phyloP scores from a whole-genome alignment of 2,797 vertebrate species.

The Hypotaenidia okinawae region DNA sequence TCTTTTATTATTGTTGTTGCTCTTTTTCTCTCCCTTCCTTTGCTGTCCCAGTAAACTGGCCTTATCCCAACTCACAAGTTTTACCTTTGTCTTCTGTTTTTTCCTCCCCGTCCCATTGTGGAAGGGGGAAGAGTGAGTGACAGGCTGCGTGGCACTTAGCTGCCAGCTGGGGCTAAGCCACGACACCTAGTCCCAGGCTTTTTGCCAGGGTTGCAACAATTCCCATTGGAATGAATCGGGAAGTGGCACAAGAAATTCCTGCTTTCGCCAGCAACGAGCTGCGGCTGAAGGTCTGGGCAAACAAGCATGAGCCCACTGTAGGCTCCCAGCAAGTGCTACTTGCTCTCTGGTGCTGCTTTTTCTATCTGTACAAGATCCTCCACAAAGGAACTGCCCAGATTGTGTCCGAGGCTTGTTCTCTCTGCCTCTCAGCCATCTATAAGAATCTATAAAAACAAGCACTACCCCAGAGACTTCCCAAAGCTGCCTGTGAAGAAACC shows the following conservation, averaged over 20 bases:
- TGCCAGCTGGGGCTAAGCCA: no score
- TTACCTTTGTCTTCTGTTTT: no score
- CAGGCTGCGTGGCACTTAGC: no score
- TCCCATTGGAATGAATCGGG: neutral
- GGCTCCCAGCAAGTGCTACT: neutral
- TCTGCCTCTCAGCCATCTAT: neutral
- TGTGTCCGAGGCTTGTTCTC: neutral
- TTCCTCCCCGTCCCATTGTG: no score
- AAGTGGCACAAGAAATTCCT: neutral
- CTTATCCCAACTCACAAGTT: no score
- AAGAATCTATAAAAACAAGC: neutral
- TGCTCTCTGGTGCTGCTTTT: neutral
- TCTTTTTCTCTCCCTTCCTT: no score
- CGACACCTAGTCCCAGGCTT: neutral
- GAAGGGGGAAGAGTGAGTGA: no score
- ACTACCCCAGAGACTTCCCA: neutral
- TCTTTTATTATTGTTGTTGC: no score
- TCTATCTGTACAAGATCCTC: fast-evolving
- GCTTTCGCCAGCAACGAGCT: neutral
- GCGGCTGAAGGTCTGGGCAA: neutral
- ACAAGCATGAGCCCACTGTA: neutral
- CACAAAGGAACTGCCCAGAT: neutral
- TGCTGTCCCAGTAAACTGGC: no score
- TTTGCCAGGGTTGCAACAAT: neutral
- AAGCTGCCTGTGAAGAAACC: neutral